Evolutionary conservation across 2,888 invertebrate species (phyloP).

Genomic region (Melolontha melolontha): DNA sequence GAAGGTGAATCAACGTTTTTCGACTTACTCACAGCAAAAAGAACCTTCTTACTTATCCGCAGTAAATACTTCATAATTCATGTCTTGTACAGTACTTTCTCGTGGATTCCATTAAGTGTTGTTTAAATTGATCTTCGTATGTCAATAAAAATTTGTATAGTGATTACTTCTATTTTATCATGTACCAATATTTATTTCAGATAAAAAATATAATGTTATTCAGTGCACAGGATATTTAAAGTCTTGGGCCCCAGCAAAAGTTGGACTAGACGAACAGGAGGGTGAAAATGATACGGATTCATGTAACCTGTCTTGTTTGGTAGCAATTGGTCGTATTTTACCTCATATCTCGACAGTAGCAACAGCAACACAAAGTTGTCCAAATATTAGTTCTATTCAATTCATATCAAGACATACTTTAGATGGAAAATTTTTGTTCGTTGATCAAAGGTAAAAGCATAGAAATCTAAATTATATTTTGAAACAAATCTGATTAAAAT

Average conservation of each 20-base stretch:
- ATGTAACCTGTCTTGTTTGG: slow-evolving; percentile 86
- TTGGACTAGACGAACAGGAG: slow-evolving; percentile 76
- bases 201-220: slow-evolving; percentile 88
- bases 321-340: slow-evolving; percentile 85
- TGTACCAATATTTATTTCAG: slow-evolving; percentile 61
- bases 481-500: too few species aligned
- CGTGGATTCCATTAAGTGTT: too few species aligned
- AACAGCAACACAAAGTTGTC: slow-evolving; percentile 58
- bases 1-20: too few species aligned
- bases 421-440: slow-evolving; percentile 93
- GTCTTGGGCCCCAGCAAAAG: slow-evolving; percentile 88
- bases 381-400: slow-evolving; percentile 74
- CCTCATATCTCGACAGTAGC: slow-evolving; percentile 70
- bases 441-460: slow-evolving; percentile 83
- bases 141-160: too few species aligned
- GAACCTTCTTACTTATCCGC: too few species aligned
- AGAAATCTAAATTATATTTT: neutral
- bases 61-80: too few species aligned
- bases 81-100: too few species aligned
- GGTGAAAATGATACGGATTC: slow-evolving; percentile 71
- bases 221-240: slow-evolving; percentile 95
- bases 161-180: too few species aligned
- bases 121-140: too few species aligned
- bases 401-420: slow-evolving; percentile 88
- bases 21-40: too few species aligned